Percentiles rank a stretch among this genome's conserved stretches.
Conservation (phyloP, 2,797 vertebrate species). For the Triplophysa bombifrons region DNA sequence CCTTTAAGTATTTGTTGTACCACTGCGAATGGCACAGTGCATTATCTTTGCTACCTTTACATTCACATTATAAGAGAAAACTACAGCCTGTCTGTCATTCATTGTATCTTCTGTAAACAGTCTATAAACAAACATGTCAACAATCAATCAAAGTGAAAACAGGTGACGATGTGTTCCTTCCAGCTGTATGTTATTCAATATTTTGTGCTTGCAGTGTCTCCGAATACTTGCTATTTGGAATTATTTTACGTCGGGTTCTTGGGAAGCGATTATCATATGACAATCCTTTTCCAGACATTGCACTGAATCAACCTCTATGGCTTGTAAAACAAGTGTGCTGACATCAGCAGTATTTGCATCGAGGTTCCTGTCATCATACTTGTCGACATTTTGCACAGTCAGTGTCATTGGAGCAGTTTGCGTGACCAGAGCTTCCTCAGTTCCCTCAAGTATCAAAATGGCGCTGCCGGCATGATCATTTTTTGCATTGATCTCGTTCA, state of each 20-base stretch:
- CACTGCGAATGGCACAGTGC: not conserved
- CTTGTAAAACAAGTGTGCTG: slow-evolving; percentile 25
- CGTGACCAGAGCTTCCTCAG: slow-evolving; percentile 1
- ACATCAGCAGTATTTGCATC: not conserved
- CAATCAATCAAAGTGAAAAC: slow-evolving; percentile 9
- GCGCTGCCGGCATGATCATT: not conserved
- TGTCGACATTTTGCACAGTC: not conserved
- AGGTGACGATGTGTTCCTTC: not conserved
- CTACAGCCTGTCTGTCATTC: slow-evolving; percentile 1
- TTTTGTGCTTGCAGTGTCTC: slow-evolving; percentile 1
- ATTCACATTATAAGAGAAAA: slow-evolving; percentile 24
- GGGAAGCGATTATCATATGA: slow-evolving; percentile 11
- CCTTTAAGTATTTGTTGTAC: not conserved
- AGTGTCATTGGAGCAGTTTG: not conserved
- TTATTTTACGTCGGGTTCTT: slow-evolving; percentile 1
- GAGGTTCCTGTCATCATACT: not conserved
- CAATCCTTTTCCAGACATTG: not conserved
- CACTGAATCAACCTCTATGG: slow-evolving; percentile 10
- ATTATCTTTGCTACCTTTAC: slow-evolving; percentile 12
- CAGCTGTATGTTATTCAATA: not conserved
- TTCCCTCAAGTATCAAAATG: slow-evolving; percentile 24
- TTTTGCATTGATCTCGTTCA: slow-evolving; percentile 35
- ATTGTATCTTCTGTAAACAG: slow-evolving; percentile 26
- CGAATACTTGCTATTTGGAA: not conserved
- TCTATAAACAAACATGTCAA: slow-evolving; percentile 1